Base-by-base conservation (phyloP, 2,888 invertebrate genomes). In the Cryptus armator region DNA sequence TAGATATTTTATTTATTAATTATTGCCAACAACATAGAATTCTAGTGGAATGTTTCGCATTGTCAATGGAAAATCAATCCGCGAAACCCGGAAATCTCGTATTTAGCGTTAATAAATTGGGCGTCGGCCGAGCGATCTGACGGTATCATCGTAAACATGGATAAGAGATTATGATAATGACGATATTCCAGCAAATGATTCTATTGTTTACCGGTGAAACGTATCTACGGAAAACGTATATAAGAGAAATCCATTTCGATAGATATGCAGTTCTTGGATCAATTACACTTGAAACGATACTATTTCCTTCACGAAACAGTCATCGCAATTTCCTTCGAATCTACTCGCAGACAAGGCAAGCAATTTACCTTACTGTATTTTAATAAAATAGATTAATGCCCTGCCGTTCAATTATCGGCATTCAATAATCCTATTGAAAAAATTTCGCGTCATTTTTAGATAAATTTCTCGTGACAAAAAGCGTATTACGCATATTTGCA, bases 111-210 rank as follows among this genome's bases (percentile, higher is more conserved):
- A 46, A 74, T 80, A 75, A 86, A 74, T 85, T 77, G 78, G 81
- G 87, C 62, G 81, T 84, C 77, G 68, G 66, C 48, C 32, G 51
- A 10, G n/a, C 9, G 29, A 6, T 5, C 46, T 43, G 44, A 16
- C 83, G 74, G 56, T 80, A 70, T 68, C 59, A 44, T 4, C 29
- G 70, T 53, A 77, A 79, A 62, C 44, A 82, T 29, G 77, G 84
- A 86, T 51, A 81, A 53, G 59, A 74, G 79, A 78, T 83, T 83
- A 87, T 75, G 86, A 82, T 75, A 82, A 88, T 87, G 66, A 29
- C 43, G 44, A 70, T 75, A 75, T 32, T 74, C 76, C 53, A n/a
- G 44, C 29, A 48, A 82, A 72, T 37, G 48, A 70, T 14, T 14
- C 67, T 62, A 70, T 80, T 81, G 84, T 82, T 82, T 80, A 64